phyloP scores from a whole-genome alignment of 2,888 invertebrate species.

The Drosophila fulvimacula region DNA sequence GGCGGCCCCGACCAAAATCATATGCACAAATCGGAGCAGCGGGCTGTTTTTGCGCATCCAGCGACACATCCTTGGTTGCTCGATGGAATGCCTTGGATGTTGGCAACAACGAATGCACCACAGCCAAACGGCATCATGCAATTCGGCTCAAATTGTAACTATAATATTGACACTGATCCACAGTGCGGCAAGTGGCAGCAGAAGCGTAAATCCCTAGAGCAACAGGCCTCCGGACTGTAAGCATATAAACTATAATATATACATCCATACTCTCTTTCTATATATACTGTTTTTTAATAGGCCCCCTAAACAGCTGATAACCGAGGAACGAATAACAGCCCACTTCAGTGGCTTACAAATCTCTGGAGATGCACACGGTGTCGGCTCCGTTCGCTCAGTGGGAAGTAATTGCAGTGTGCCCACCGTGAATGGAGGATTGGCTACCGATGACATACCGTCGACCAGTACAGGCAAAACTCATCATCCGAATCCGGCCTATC shows the following conservation, averaged over 20 bases:
- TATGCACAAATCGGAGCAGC: constrained; percentile 49
- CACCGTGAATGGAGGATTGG: constrained; percentile 64
- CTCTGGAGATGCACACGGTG: constrained; percentile 84
- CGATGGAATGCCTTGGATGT: constrained; percentile 86
- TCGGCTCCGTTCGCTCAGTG: constrained; percentile 16
- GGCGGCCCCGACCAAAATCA: constrained; percentile 47
- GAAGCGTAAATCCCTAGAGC: constrained; percentile 80
- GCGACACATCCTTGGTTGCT: constrained; percentile 76
- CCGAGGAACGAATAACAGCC: constrained; percentile 93
- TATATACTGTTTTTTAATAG: constrained; percentile 73
- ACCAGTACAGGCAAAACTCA: constrained; percentile 76
- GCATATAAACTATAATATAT: constrained; percentile 51
- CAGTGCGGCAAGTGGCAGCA: constrained; percentile 70
- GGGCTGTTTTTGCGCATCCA: constrained; percentile 47
- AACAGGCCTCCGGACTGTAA: constrained; percentile 85
- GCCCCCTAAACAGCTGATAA: constrained; percentile 90
- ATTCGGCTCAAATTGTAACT: constrained; percentile 61
- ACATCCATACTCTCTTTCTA: neutral
- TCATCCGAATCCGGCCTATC: constrained; percentile 79
- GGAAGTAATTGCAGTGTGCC: constrained; percentile 45
- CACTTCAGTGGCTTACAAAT: constrained; percentile 92
- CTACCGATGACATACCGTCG: constrained; percentile 72
- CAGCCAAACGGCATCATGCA: constrained; percentile 83
- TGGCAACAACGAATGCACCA: constrained; percentile 83
- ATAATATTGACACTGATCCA: constrained; percentile 44